A percentile compares a stretch with the other conserved stretches of the same genome.
Evolutionary conservation across 2,888 invertebrate genomes (phyloP).

Genomic region (Scaptomyza caliginosa): DNA sequence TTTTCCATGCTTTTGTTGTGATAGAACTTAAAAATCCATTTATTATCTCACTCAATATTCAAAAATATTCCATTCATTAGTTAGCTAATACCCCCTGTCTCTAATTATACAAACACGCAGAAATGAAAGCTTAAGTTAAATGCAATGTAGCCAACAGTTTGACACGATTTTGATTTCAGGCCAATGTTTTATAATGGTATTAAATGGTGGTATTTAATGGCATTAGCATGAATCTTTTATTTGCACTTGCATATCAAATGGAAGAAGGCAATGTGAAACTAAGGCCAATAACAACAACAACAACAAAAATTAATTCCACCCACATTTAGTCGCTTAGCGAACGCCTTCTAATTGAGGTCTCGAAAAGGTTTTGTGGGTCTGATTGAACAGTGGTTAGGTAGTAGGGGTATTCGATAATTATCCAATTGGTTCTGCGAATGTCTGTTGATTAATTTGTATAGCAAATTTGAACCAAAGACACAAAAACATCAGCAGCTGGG

Average conservation of each 20-base stretch:
- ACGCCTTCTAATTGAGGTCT: slow-evolving; percentile 38
- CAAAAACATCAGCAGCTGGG: slow-evolving; percentile 32
- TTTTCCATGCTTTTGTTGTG: too few species aligned
- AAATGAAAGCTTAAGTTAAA: slow-evolving; percentile 13
- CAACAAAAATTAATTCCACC: slow-evolving; percentile 12
- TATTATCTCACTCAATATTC: not conserved
- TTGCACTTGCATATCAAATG: slow-evolving; percentile 36
- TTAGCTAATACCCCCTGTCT: not conserved
- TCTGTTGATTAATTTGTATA: slow-evolving; percentile 56
- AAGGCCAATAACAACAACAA: slow-evolving; percentile 1
- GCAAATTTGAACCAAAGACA: slow-evolving; percentile 2
- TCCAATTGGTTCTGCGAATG: slow-evolving; percentile 33
- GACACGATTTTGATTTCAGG: slow-evolving; percentile 44
- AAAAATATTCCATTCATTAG: not conserved
- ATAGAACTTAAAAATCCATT: not conserved
- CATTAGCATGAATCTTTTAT: slow-evolving; percentile 73
- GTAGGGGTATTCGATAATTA: slow-evolving; percentile 43
- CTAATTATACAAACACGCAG: slow-evolving; percentile 12
- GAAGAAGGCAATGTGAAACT: slow-evolving; percentile 16
- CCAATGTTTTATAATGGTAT: slow-evolving; percentile 64
- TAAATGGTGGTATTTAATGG: slow-evolving; percentile 69
- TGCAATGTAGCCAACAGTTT: slow-evolving; percentile 24
- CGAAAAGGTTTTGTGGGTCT: not conserved
- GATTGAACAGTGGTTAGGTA: not conserved
- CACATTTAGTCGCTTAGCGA: slow-evolving; percentile 38